Evolutionary conservation across 2,113 vertebrate species (phyloP), one percentile per base, ranked within the genome.

Genomic region (Tilapia sparmanii): DNA sequence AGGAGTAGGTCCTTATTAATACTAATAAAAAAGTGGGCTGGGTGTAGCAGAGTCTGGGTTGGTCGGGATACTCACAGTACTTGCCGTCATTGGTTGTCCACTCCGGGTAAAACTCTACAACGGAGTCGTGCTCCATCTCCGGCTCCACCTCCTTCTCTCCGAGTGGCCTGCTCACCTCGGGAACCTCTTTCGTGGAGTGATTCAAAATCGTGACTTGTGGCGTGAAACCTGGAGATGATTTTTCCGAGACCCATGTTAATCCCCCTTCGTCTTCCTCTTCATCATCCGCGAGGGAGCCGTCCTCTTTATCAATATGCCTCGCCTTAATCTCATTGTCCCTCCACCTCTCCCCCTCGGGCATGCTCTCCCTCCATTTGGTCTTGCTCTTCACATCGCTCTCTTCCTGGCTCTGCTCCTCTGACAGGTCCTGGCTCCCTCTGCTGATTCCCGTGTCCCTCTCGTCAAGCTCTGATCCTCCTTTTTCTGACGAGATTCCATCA

Each of bases 341-440:
- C 95, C 95, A 95, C 66, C 89, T 86, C 63, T 95, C 95, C 1
- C 90, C 95, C 86, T 95, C 95, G 0, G 95, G 95, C 94, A 95
- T 94, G 91, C 95, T 96, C 81, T 95, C 94, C 79, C 95, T 95
- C 95, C 95, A 96, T 24, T 86, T 92, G 86, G 57, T 26, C 57
- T 87, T 89, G 82, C 33, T 55, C 73, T 73, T 89, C 7, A 18
- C 10, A 10, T 86, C 61, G 3, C 86, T 55, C 59, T 89, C 88
- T 2, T 18, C 8, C 57, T 57, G 83, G 53, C 83, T 92, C 12
- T 33, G 87, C 29, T 81, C 86, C 87, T 93, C 90, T 0, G 88
- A 90, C 71, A 87, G 80, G 45, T 93, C 91, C 79, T 68, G 93
- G 24, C 90, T 92, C 38, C 84, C 90, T 68, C 33, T 13, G 13